Base-by-base conservation (phyloP, 2,888 invertebrate genomes). In the Labia minor region DNA sequence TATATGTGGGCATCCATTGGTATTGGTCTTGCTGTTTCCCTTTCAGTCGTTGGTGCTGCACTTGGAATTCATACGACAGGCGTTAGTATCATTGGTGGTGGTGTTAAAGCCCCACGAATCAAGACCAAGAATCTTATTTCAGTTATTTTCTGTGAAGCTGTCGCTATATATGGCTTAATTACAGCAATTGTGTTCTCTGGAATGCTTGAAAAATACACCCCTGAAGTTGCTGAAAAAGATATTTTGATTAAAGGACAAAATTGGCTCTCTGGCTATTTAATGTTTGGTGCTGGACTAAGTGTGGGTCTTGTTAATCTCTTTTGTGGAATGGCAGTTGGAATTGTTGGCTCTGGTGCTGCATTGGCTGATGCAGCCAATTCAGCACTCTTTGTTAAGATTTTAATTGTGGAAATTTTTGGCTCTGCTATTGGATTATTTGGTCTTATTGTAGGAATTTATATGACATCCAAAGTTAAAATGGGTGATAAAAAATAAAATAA, bases 121-220 rank as follows among this genome's bases (percentile, higher is more conserved):
- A 95, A 97, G 80, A 99, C 99, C 67, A 99, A 99, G 81, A 99
- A 99, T 80, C 86, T 99, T 76, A 96, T 99, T 77, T 98, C 97
- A 65, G 96, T 99, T 73, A 99, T 99, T 79, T 99, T 99, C 83
- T 99, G 99, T 78, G 99, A 99, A 81, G 99, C 99, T 71, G 99
- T 99, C 1, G 99, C 99, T 71, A 99, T 99, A 80, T 99, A 99
- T 79, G 99, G 99, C 21, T 84, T 99, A 71, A 99, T 99, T 75
- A 95, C 97, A 74, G 97, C 99, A 63, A 98, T 99, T 76, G 96
- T 99, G 49, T 83, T 99, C 69, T 92, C 93, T 61, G 94, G 94
- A 72, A 85, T 88, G 77, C 80, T 93, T 73, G 88, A 87, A 70
- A 78, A 79, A 73, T 85, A 84, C 75, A 79, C 80, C 37, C 81